Conservation (phyloP, 2,113 vertebrate species). For the Tragelaphus strepsiceros region DNA sequence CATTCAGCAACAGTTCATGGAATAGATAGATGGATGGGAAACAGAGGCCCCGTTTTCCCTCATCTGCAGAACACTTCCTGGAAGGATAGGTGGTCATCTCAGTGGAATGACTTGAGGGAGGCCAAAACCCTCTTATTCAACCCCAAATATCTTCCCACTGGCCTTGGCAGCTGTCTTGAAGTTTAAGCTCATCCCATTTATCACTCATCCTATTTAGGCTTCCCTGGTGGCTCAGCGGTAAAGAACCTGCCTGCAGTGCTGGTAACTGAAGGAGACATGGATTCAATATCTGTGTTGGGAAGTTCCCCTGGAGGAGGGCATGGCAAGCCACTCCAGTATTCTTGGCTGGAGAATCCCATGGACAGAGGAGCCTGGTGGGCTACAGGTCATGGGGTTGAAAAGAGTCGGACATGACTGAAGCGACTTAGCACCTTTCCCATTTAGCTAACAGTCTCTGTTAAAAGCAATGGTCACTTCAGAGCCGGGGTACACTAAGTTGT, state of each 20-base stretch:
- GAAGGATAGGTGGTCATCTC: not conserved
- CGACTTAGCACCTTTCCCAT: not conserved
- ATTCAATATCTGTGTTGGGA: not conserved
- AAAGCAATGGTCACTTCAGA: not conserved
- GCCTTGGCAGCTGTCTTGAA: not conserved
- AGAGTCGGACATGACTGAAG: not conserved
- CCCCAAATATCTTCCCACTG: not conserved
- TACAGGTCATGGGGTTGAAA: not conserved
- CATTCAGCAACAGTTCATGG: not conserved
- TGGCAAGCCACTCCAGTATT: not conserved
- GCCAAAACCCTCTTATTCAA: not conserved
- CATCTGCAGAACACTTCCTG: not conserved
- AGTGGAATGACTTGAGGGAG: not conserved
- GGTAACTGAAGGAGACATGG: not conserved
- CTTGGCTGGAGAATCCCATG: not conserved
- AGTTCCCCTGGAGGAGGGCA: not conserved
- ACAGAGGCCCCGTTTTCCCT: not conserved
- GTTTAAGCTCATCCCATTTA: not conserved
- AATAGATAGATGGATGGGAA: not conserved
- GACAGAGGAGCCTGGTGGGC: not conserved
- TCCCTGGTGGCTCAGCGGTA: not conserved
- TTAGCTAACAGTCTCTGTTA: not conserved
- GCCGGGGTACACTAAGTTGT: not conserved
- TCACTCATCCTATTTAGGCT: not conserved
- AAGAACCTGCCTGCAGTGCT: not conserved